These are phyloP conservation scores for Castor canadensis DNA, from an alignment of 2,113 vertebrate genomes.

Conservation along the genomic window DNA sequence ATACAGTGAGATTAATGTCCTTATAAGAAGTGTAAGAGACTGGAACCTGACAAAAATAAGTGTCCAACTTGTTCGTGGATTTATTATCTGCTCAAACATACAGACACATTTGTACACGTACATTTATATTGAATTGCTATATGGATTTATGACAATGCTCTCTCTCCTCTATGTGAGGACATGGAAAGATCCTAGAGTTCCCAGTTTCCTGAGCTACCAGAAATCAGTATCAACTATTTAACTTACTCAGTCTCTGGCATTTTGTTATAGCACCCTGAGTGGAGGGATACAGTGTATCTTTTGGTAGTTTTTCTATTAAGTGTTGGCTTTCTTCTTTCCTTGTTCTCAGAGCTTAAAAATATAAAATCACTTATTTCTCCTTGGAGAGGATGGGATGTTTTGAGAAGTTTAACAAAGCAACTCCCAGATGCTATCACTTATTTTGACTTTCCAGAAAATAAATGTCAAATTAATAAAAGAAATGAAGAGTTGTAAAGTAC, in stretches of 20 bases:
- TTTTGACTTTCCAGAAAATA: conserved; percentile 43
- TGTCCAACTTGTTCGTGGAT: no score
- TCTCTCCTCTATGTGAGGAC: neutral
- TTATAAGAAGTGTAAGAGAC: neutral
- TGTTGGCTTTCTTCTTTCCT: neutral
- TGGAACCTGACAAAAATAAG: neutral
- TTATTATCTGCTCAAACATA: no score
- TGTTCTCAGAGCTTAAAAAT: neutral
- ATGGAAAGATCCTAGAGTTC: neutral
- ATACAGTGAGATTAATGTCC: neutral
- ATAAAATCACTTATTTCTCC: neutral
- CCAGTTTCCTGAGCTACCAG: neutral
- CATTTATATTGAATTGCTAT: no score
- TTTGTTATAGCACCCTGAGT: neutral
- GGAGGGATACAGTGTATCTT: neutral
- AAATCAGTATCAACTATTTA: neutral
- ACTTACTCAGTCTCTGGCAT: neutral
- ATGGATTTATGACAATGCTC: no score
- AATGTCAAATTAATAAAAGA: conserved; percentile 38
- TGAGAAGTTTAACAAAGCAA: neutral
- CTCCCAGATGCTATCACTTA: neutral
- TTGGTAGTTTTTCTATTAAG: neutral
- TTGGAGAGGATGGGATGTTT: neutral
- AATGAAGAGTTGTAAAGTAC: neutral
- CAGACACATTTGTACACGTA: no score